These are phyloP conservation scores for Rhinatrema bivittatum DNA, from an alignment of 2,797 vertebrate genomes.

Conservation along the genomic window DNA sequence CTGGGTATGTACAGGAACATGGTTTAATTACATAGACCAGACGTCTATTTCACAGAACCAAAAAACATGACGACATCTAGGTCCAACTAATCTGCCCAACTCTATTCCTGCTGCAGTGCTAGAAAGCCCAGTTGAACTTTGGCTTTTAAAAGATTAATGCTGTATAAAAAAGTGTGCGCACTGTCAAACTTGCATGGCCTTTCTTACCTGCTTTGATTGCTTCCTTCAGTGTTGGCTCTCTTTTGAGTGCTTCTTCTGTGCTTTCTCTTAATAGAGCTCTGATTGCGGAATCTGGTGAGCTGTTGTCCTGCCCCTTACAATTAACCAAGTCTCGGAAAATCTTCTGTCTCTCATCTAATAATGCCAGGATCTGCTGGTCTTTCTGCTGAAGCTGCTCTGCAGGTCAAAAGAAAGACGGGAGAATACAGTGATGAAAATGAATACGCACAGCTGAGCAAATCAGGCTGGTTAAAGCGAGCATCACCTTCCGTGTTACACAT, in stretches of 20 bases:
- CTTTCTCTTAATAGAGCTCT: slow-evolving; percentile 77
- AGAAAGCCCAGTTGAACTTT: too few relatives aligned
- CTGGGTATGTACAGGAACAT: too few relatives aligned
- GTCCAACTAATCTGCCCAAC: too few relatives aligned
- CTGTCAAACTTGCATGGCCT: too few relatives aligned
- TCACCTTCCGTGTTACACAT: too few relatives aligned
- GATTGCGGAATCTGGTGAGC: slow-evolving; percentile 29
- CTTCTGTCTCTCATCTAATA: slow-evolving; percentile 86
- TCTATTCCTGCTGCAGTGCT: too few relatives aligned
- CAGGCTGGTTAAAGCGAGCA: background rate
- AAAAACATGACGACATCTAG: too few relatives aligned
- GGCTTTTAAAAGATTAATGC: too few relatives aligned
- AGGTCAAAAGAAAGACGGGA: background rate
- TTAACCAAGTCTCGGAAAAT: slow-evolving; percentile 86
- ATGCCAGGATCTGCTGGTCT: slow-evolving; percentile 80
- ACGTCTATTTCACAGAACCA: too few relatives aligned
- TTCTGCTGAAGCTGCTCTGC: slow-evolving; percentile 86
- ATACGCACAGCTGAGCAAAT: background rate
- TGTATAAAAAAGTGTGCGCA: too few relatives aligned
- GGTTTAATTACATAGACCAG: too few relatives aligned
- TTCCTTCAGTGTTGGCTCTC: slow-evolving; percentile 79
- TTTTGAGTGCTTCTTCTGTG: slow-evolving; percentile 71
- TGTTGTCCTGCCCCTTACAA: slow-evolving; percentile 59
- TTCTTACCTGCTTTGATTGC: slow-evolving; percentile 83
- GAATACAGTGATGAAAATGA: background rate